Evolutionary conservation across 2,797 vertebrate genomes (phyloP).

Genomic region (Erpetoichthys calabaricus): DNA sequence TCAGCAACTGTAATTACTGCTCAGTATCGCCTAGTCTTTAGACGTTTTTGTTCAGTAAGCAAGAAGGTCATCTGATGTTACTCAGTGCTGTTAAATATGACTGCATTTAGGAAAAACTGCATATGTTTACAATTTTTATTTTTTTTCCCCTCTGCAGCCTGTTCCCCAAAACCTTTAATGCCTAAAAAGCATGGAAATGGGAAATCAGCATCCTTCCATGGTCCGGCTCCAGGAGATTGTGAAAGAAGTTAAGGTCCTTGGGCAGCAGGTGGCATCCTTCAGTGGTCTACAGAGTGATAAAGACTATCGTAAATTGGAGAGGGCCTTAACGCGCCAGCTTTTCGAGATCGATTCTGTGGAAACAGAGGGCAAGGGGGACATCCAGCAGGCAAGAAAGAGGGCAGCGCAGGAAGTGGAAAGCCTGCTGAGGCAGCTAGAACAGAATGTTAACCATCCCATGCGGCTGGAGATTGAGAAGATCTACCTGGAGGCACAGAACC

Average conservation of each 20-base stretch:
- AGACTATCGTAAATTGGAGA: constrained; percentile 79
- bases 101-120: too few species aligned
- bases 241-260: constrained; percentile 64
- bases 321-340: constrained; percentile 70
- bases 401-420: constrained; percentile 79
- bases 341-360: constrained; percentile 90
- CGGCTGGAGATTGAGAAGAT: constrained; percentile 73
- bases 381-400: constrained; percentile 75
- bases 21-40: too few species aligned
- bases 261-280: constrained; percentile 73
- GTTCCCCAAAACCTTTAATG: constrained; percentile 62
- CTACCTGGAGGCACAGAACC: constrained; percentile 61
- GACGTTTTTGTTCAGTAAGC: too few species aligned
- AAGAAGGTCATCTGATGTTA: too few species aligned
- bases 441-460: constrained; percentile 75
- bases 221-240: constrained; percentile 79
- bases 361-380: constrained; percentile 72
- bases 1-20: too few species aligned
- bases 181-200: constrained; percentile 74
- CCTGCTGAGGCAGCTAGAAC: constrained; percentile 80
- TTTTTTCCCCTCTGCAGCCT: constrained; percentile 38
- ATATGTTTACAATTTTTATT: background rate
- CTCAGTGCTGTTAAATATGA: too few species aligned
- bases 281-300: constrained; percentile 78
- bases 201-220: constrained; percentile 77